phyloP scores from a whole-genome alignment of 2,888 invertebrate species.

The Eupithecia inturbata region DNA sequence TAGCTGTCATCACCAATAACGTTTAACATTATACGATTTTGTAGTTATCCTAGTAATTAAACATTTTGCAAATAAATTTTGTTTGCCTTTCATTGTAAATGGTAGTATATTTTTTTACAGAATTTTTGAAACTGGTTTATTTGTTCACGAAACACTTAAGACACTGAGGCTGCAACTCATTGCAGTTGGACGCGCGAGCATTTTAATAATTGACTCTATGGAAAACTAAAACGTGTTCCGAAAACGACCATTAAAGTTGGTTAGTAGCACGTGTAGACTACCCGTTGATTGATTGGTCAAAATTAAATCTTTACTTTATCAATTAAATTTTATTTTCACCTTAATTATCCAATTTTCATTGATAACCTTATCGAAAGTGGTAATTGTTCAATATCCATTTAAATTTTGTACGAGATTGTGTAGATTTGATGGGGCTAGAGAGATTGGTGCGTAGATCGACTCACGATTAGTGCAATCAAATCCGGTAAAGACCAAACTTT shows the following conservation, averaged over 20 bases:
- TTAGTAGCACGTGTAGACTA: constrained; percentile 6
- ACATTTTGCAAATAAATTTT: background rate
- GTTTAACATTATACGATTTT: constrained; percentile 1
- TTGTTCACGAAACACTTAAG: too few species aligned
- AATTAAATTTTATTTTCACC: constrained; percentile 29
- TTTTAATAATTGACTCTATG: background rate
- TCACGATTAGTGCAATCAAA: background rate
- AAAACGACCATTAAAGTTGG: background rate
- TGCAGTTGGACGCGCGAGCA: background rate
- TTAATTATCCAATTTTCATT: constrained; percentile 39
- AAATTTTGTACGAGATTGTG: constrained; percentile 33
- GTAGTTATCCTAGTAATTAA: background rate
- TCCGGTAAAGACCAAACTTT: background rate
- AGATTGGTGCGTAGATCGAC: background rate
- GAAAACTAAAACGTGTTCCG: background rate
- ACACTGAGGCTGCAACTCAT: background rate
- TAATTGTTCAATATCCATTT: constrained; percentile 37
- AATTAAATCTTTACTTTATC: constrained; percentile 33
- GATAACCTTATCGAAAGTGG: constrained; percentile 37
- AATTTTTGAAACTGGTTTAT: too few species aligned
- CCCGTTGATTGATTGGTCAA: constrained; percentile 34
- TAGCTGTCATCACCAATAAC: background rate
- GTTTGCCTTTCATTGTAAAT: too few species aligned
- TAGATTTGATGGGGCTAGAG: constrained; percentile 4
- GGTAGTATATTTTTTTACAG: too few species aligned